Conservation (phyloP, 2,888 invertebrate species). For the Macaria liturata region DNA sequence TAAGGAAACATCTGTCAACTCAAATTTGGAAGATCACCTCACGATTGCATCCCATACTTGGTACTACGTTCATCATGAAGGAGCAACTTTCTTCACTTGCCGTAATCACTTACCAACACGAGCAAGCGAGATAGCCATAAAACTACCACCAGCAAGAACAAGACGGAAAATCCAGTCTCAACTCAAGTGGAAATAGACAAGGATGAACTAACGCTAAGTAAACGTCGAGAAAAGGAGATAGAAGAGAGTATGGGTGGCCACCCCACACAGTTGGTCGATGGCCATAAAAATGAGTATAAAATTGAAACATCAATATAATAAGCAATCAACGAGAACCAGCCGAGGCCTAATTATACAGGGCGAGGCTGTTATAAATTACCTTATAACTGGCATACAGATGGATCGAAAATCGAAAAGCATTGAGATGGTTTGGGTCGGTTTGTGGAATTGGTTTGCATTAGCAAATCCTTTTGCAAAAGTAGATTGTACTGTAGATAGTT, state of each 20-base stretch:
- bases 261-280: conserved; percentile 84
- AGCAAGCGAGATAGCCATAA: conserved; percentile 44
- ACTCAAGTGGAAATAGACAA: conserved; percentile 58
- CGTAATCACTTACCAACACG: conserved; percentile 57
- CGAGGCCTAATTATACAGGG: conserved; percentile 78
- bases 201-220: conserved; percentile 53
- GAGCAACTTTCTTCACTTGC: conserved; percentile 71
- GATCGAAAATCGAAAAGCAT: conserved; percentile 53
- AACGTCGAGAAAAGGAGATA: conserved; percentile 51
- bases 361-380: conserved; percentile 77
- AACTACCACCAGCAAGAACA: conserved; percentile 40
- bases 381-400: conserved; percentile 67
- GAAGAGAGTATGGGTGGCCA: conserved; percentile 76
- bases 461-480: not conserved
- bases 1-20: conserved; percentile 59
- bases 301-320: conserved; percentile 84
- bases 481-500: no score
- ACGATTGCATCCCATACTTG: conserved; percentile 29
- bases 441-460: not conserved
- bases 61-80: conserved; percentile 45
- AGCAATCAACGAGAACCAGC: conserved; percentile 75
- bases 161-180: conserved; percentile 55
- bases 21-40: conserved; percentile 33
- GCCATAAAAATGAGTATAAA: conserved; percentile 84
- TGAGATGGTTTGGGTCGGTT: conserved; percentile 11